Conservation (phyloP, 1,140 invertebrate species). For the Cherax destructor region DNA sequence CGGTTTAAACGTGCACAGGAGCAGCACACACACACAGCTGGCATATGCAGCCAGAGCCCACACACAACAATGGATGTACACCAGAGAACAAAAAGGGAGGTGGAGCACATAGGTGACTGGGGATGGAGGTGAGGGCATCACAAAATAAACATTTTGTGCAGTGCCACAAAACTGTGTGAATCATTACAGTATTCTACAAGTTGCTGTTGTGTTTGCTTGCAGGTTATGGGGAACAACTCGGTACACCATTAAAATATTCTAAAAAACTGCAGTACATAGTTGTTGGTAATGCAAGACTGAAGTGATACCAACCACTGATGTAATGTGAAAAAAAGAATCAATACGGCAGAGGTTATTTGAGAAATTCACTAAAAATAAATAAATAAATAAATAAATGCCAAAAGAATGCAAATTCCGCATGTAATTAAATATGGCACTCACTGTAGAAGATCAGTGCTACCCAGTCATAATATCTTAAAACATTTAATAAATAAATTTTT, state of each 20-base stretch:
- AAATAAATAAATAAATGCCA: not conserved
- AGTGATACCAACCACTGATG: not conserved
- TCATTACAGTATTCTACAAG: not conserved
- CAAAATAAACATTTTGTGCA: not conserved
- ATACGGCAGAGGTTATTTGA: not conserved
- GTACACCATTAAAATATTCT: not conserved
- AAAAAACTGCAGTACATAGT: constrained; percentile 10
- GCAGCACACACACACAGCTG: constrained; percentile 29
- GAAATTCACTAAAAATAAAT: not conserved
- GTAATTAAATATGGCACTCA: not conserved
- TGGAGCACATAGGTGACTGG: not conserved
- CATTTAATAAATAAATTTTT: not conserved
- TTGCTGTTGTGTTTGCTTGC: not conserved
- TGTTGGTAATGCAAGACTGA: not conserved
- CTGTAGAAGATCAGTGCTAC: not conserved
- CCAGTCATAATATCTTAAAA: not conserved
- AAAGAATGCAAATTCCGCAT: not conserved
- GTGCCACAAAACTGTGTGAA: not conserved
- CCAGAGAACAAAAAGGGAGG: not conserved
- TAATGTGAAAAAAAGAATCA: not conserved
- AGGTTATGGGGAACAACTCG: not conserved
- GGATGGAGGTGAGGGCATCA: not conserved
- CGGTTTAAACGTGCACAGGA: constrained; percentile 1
- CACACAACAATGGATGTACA: not conserved
- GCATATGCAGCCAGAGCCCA: constrained; percentile 14